Conservation (phyloP, 2,888 invertebrate genomes). For the Sinelater perroti region DNA sequence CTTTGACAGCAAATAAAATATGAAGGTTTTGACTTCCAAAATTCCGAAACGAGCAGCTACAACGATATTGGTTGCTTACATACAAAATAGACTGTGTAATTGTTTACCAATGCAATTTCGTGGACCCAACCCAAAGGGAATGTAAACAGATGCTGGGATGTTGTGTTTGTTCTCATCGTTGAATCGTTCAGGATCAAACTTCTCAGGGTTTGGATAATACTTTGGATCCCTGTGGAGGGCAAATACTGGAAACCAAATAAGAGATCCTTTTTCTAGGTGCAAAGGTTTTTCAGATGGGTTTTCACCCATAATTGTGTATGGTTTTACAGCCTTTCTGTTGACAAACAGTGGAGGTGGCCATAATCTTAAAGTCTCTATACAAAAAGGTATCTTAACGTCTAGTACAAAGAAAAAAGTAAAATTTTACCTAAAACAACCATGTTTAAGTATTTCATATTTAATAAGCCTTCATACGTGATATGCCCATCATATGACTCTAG, state of each 20-base stretch:
- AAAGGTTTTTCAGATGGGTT: constrained; percentile 27
- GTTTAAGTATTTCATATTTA: constrained; percentile 23
- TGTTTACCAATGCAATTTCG: constrained; percentile 55
- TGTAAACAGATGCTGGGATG: constrained; percentile 61
- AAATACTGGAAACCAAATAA: constrained; percentile 60
- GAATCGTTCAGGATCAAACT: constrained; percentile 56
- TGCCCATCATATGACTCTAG: background rate
- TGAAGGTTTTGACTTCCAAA: constrained; percentile 44
- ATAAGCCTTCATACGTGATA: constrained; percentile 10
- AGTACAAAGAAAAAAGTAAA: background rate
- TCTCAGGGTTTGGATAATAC: constrained; percentile 60
- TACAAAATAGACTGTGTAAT: too few relatives aligned
- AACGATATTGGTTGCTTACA: constrained; percentile 3
- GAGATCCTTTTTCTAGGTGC: constrained; percentile 31
- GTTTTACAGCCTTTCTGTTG: constrained; percentile 61
- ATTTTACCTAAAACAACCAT: constrained; percentile 21
- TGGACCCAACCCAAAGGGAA: constrained; percentile 63
- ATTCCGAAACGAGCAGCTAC: constrained; percentile 46
- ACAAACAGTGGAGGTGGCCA: constrained; percentile 61
- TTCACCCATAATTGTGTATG: constrained; percentile 55
- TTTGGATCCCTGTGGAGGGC: constrained; percentile 66
- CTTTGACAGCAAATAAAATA: constrained; percentile 41
- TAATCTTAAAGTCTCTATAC: constrained; percentile 61
- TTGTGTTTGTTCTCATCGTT: constrained; percentile 63
- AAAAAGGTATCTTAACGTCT: background rate